Evolutionary conservation across 2,888 invertebrate genomes (phyloP).

Genomic region (Drosophila hawaiiensis): DNA sequence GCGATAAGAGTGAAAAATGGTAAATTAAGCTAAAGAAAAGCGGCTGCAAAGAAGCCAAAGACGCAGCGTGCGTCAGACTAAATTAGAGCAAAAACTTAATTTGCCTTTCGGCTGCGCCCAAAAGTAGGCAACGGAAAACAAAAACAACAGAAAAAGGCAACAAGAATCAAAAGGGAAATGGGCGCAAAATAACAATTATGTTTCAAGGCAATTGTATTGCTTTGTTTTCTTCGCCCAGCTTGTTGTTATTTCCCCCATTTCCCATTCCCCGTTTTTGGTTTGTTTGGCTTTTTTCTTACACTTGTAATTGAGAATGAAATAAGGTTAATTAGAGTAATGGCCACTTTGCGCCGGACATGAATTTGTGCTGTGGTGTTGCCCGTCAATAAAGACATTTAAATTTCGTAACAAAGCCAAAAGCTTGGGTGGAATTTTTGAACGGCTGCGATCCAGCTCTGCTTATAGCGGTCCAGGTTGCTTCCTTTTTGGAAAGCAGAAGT

Average conservation of each 20-base stretch:
- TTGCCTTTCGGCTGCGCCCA: slow-evolving; percentile 76
- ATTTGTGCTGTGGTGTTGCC: slow-evolving; percentile 2
- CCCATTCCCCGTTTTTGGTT: slow-evolving; percentile 27
- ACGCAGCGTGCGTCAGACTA: slow-evolving; percentile 73
- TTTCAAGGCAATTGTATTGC: slow-evolving; percentile 80
- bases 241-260: slow-evolving; percentile 31
- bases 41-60: slow-evolving; percentile 58
- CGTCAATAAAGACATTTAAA: slow-evolving; percentile 55
- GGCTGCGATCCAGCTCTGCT: neutral
- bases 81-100: slow-evolving; percentile 81
- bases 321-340: slow-evolving; percentile 81
- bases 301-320: slow-evolving; percentile 81
- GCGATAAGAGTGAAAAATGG: slow-evolving; percentile 81
- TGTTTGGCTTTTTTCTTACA: slow-evolving; percentile 53
- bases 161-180: slow-evolving; percentile 71
- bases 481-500: slow-evolving; percentile 6
- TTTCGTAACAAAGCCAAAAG: slow-evolving; percentile 31
- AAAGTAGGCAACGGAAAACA: slow-evolving; percentile 58
- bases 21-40: slow-evolving; percentile 76
- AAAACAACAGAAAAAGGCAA: slow-evolving; percentile 20
- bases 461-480: slow-evolving; percentile 70
- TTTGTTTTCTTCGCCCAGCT: slow-evolving; percentile 53
- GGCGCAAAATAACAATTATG: slow-evolving; percentile 82
- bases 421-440: slow-evolving; percentile 23
- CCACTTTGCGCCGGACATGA: slow-evolving; percentile 57